Evolutionary conservation across 2,797 vertebrate species (phyloP).

Genomic region (Scyliorhinus canicula): DNA sequence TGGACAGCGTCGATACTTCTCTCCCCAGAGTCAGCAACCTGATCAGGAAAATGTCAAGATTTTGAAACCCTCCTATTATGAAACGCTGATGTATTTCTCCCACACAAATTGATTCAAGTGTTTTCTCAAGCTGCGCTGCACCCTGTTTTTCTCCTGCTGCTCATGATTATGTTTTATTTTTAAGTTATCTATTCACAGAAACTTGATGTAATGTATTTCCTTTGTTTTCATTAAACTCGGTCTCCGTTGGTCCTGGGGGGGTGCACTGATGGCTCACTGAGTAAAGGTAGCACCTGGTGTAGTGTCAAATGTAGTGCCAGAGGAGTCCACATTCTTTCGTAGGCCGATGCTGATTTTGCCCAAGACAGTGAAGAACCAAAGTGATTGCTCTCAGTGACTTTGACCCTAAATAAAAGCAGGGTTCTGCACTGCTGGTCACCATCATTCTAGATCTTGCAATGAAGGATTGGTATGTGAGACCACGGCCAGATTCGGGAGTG

Average conservation of each 20-base stretch:
- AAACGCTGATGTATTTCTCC: not conserved
- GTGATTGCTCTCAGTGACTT: not conserved
- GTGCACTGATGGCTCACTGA: not conserved
- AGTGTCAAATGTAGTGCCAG: not conserved
- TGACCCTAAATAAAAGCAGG: not conserved
- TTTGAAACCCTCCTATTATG: not conserved
- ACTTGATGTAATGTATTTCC: not conserved
- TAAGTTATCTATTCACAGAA: not conserved
- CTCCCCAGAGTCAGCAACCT: too few relatives aligned
- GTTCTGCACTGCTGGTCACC: not conserved
- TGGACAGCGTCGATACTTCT: too few relatives aligned
- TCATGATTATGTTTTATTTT: not conserved
- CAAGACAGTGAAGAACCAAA: not conserved
- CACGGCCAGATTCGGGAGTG: not conserved
- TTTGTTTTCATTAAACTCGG: not conserved
- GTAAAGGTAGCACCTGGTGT: not conserved
- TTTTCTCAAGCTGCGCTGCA: slow-evolving; percentile 23
- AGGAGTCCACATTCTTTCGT: not conserved
- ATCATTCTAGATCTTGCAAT: not conserved
- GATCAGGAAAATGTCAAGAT: too few relatives aligned
- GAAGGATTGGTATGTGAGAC: not conserved
- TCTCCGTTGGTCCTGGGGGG: not conserved
- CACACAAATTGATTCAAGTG: not conserved
- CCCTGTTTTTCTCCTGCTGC: slow-evolving; percentile 52
- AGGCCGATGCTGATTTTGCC: not conserved